Percentiles rank a stretch among this genome's conserved stretches.
Evolutionary conservation across 2,888 invertebrate species (phyloP).

Genomic region (Pyralis farinalis): DNA sequence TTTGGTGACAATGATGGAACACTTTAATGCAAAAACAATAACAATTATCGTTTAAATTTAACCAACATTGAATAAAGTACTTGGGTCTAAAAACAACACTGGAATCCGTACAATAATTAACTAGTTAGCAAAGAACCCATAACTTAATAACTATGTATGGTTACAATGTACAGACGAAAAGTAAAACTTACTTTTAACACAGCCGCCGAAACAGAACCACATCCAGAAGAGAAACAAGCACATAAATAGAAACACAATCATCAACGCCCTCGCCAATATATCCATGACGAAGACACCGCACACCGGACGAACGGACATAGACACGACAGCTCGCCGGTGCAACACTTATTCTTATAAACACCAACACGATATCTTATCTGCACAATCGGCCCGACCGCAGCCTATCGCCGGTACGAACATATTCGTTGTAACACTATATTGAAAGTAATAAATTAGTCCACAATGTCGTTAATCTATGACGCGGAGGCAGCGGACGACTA

Average conservation of each 20-base stretch:
- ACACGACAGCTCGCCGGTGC: not conserved
- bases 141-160: too few relatives aligned
- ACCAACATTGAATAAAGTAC: too few relatives aligned
- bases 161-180: conserved; percentile 6
- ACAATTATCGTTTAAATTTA: too few relatives aligned
- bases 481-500: not conserved
- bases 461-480: not conserved
- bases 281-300: conserved; percentile 41
- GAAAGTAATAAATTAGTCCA: not conserved
- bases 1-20: too few relatives aligned
- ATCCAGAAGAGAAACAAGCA: conserved; percentile 58
- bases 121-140: too few relatives aligned
- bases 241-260: conserved; percentile 48
- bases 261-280: conserved; percentile 34
- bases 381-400: not conserved
- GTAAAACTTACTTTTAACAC: conserved; percentile 49
- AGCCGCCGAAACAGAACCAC: conserved; percentile 68
- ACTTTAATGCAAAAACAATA: too few relatives aligned
- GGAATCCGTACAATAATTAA: too few relatives aligned
- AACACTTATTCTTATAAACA: not conserved
- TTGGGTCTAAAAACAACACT: too few relatives aligned
- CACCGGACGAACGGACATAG: not conserved
- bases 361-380: conserved; percentile 1
- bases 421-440: not conserved
- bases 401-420: not conserved